Percentiles rank a stretch among this genome's conserved stretches.
Conservation (phyloP, 1,140 invertebrate species). For the Dolichoris vasculosae region DNA sequence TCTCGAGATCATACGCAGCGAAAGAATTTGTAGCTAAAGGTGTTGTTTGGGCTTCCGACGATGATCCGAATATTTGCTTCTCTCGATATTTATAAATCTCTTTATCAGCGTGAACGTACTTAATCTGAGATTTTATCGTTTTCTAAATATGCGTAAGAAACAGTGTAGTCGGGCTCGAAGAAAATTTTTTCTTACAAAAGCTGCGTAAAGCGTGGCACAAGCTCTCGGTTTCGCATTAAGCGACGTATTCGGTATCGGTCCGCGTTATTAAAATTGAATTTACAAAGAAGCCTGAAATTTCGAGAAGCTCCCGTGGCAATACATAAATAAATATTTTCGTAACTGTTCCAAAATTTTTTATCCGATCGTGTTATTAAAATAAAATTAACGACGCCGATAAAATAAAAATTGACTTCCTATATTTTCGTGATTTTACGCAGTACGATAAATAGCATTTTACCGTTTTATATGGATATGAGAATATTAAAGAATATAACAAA, state of each 20-base stretch:
- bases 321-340: neutral
- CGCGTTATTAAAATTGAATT: neutral
- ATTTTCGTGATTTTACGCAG: neutral
- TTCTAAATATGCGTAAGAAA: neutral
- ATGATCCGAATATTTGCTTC: neutral
- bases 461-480: neutral
- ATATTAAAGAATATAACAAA: neutral
- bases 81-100: slow-evolving; percentile 22
- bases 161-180: neutral
- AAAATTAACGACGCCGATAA: neutral
- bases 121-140: neutral
- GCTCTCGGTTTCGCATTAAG: neutral
- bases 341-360: neutral
- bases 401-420: neutral
- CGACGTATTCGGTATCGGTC: neutral
- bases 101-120: neutral
- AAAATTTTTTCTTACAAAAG: neutral
- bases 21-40: slow-evolving; percentile 11
- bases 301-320: neutral
- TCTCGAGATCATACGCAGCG: neutral
- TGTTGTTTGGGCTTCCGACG: neutral
- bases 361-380: neutral
- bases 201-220: neutral
- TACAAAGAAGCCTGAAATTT: neutral
- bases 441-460: neutral